Conservation (phyloP, 1,140 invertebrate species). For the Polypedilum vanderplanki region DNA sequence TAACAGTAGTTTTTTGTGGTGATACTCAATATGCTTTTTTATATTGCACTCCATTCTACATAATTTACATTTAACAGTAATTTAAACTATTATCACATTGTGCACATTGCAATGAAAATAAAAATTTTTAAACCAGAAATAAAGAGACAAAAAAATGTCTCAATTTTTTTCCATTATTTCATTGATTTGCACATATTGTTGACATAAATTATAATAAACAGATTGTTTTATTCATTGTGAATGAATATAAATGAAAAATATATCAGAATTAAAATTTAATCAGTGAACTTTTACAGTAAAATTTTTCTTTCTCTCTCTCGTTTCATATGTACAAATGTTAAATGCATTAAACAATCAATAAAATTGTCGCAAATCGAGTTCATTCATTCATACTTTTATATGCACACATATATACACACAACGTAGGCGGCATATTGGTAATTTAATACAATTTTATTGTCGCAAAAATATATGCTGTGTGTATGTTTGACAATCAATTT, state of each 20-base stretch:
- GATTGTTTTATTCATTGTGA: constrained; percentile 1
- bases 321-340: background rate
- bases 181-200: background rate
- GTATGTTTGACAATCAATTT: background rate
- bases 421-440: background rate
- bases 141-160: background rate
- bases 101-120: constrained; percentile 16
- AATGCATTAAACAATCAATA: constrained; percentile 8
- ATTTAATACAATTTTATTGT: background rate
- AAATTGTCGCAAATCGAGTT: background rate
- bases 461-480: too few species aligned
- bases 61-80: constrained; percentile 27
- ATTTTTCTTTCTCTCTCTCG: background rate
- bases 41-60: background rate
- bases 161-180: background rate
- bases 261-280: constrained; percentile 15
- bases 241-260: background rate
- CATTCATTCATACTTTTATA: background rate
- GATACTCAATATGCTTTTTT: background rate
- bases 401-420: background rate
- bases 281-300: background rate
- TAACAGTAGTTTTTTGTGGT: background rate
- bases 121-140: background rate
- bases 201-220: constrained; percentile 20
- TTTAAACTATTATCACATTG: constrained; percentile 26